Evolutionary conservation across 2,888 invertebrate genomes (phyloP), one percentile per base, ranked within the genome.

Genomic region (Heliconius erato): DNA sequence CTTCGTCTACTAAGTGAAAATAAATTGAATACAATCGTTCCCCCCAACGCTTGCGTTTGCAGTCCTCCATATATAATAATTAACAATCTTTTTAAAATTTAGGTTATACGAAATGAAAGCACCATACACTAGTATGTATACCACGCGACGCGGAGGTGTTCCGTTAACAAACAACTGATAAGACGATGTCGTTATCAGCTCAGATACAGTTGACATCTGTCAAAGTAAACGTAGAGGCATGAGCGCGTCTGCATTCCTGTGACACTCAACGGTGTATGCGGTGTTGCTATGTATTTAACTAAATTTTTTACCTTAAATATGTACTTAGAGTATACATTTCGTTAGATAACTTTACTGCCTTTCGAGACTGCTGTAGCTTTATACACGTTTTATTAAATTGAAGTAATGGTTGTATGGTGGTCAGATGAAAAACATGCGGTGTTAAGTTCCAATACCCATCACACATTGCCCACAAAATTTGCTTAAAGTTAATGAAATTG

Each of bases 141-240:
- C 74, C 72, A 74, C 65, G 63, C 74, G 67, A 26, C 23, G 49
- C 65, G 49, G 32, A 82, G 83, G 84, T 84, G 82, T 82, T 84
- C 65, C 80, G 74, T 81, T 77, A 49, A 82, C 84, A 86, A 86
- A 86, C 83, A 86, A 76, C 65, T 83, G 83, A 86, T 85, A 84
- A 82, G 28, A 40, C 65, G 32, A 80, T 32, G 59, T 44, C 44
- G n/a, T 83, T 84, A 84, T 85, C 85, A 80, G 65, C 26, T 79
- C 68, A 72, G 81, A 84, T 83, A 83, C 63, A 74, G 67, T 44
- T 78, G 84, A 79, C 83, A 83, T 83, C 79, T 84, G 83, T 83
- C 83, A 77, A 80, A 59, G 65, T 79, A 79, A 82, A 83, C 72
- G 77, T 81, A 78, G 74, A 63, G 35, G n/a, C 19, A 28, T 26